Conservation (phyloP, 2,888 invertebrate genomes). For the Rhamphomyia laevipes region DNA sequence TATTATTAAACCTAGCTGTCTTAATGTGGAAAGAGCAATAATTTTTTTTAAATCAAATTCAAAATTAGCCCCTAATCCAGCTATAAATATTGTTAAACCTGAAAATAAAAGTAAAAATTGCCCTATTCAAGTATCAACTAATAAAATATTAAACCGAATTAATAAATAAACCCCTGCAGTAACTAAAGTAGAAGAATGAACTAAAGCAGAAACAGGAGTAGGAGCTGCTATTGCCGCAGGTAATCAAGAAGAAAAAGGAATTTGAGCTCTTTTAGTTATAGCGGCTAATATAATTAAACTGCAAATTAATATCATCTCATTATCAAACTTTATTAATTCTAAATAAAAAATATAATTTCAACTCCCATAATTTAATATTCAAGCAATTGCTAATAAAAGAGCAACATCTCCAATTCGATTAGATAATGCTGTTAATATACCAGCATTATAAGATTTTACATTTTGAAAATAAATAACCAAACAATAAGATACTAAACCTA, state of each 20-base stretch:
- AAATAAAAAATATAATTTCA: constrained; percentile 45
- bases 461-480: constrained; percentile 47
- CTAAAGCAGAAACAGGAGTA: no score
- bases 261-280: no score
- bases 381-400: constrained; percentile 48
- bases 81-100: constrained; percentile 48
- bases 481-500: constrained; percentile 60
- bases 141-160: no score
- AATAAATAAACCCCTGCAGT: no score
- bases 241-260: no score
- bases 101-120: no score
- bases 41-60: constrained; percentile 65
- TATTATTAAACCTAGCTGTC: constrained; percentile 63
- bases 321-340: constrained; percentile 40
- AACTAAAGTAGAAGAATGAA: no score
- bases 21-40: constrained; percentile 66
- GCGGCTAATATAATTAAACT: no score
- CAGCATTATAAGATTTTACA: constrained; percentile 53
- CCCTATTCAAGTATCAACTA: no score
- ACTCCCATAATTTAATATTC: constrained; percentile 44
- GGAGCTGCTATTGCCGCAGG: no score
- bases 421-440: constrained; percentile 57
- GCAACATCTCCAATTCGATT: constrained; percentile 65
- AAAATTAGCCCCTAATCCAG: constrained; percentile 48
- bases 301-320: constrained; percentile 36